These are phyloP conservation scores for Scaptomyza tumidula DNA, from an alignment of 2,888 invertebrate species.

Conservation along the genomic window DNA sequence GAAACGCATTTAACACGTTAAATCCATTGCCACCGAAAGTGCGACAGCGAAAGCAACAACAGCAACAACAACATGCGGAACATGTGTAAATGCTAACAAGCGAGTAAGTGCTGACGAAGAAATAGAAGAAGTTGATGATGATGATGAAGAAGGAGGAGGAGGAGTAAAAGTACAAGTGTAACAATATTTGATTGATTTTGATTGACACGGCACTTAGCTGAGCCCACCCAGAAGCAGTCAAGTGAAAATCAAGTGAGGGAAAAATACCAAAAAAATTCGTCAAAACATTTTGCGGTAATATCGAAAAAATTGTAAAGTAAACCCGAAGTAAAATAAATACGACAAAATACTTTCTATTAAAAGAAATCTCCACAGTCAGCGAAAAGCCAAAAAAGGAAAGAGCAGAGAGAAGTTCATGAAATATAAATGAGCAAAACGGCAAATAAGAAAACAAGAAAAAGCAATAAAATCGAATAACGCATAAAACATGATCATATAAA, in stretches of 20 bases:
- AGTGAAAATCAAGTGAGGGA: slow-evolving; percentile 23
- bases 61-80: slow-evolving; percentile 26
- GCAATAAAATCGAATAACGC: slow-evolving; percentile 36
- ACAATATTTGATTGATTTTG: slow-evolving; percentile 77
- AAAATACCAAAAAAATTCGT: background rate
- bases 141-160: slow-evolving; percentile 4
- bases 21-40: slow-evolving; percentile 22
- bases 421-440: slow-evolving; percentile 39
- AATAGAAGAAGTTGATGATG: too few species aligned
- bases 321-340: slow-evolving; percentile 11
- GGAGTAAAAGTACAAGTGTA: slow-evolving; percentile 31
- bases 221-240: slow-evolving; percentile 46
- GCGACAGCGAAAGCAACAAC: background rate
- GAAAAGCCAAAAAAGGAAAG: slow-evolving; percentile 6
- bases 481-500: slow-evolving; percentile 35
- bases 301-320: slow-evolving; percentile 27
- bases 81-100: slow-evolving; percentile 71
- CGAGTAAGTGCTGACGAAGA: slow-evolving; percentile 29
- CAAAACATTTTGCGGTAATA: slow-evolving; percentile 3
- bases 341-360: slow-evolving; percentile 25
- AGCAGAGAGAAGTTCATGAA: slow-evolving; percentile 30
- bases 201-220: slow-evolving; percentile 64
- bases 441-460: slow-evolving; percentile 30
- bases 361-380: slow-evolving; percentile 20
- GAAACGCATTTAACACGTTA: slow-evolving; percentile 39